These are phyloP conservation scores for Bombus difficillimus DNA, from an alignment of 1,140 invertebrate genomes.

Conservation along the genomic window DNA sequence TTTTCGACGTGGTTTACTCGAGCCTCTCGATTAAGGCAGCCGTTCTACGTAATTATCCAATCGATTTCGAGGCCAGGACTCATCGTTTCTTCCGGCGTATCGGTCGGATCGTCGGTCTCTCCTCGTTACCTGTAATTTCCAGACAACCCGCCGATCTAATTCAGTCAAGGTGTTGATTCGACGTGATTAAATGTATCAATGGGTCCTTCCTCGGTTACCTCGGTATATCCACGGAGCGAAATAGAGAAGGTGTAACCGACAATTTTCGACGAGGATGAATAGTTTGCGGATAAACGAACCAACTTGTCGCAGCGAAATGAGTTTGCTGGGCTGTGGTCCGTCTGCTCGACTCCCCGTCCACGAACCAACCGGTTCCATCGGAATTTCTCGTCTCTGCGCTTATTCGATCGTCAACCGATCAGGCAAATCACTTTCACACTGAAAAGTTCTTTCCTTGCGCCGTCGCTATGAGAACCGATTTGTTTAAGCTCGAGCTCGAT, in stretches of 20 bases:
- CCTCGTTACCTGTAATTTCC: conserved; percentile 27
- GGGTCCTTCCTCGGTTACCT: background rate
- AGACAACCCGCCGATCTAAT: conserved; percentile 30
- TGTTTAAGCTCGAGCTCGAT: background rate
- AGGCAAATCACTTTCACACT: background rate
- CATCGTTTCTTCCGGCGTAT: conserved; percentile 30
- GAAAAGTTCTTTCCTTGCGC: background rate
- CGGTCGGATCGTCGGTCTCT: conserved; percentile 7
- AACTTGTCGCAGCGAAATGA: conserved; percentile 35
- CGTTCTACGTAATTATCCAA: conserved; percentile 76
- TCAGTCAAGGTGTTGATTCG: conserved; percentile 33
- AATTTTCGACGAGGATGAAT: conserved; percentile 36
- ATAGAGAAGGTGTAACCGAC: too few relatives aligned
- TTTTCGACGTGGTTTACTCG: background rate
- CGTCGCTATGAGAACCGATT: too few relatives aligned
- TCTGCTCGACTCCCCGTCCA: background rate
- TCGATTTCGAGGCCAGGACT: conserved; percentile 60
- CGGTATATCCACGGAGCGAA: too few relatives aligned
- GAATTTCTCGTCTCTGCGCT: background rate
- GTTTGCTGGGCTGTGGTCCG: conserved; percentile 9
- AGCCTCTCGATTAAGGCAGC: conserved; percentile 69
- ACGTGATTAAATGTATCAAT: conserved; percentile 41
- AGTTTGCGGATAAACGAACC: conserved; percentile 33
- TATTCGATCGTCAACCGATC: conserved; percentile 3
- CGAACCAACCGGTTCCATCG: too few relatives aligned